These are phyloP conservation scores for Clupea harengus DNA, from an alignment of 2,113 vertebrate species.

Conservation along the genomic window DNA sequence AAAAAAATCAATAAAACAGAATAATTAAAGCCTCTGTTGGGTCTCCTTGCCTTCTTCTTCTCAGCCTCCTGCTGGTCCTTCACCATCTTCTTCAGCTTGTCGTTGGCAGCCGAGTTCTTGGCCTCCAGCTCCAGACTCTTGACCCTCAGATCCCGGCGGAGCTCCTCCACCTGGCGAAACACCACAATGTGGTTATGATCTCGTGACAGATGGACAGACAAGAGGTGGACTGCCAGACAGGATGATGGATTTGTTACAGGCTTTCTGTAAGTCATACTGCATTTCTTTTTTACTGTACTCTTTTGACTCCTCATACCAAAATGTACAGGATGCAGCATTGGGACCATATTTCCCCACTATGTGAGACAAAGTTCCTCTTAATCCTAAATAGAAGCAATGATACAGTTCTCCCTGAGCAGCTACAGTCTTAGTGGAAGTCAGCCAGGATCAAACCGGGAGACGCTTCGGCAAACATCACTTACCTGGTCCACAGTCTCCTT, in stretches of 20 bases:
- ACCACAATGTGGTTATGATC: background rate
- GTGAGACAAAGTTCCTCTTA: no score
- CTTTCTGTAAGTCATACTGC: background rate
- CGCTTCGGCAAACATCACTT: background rate
- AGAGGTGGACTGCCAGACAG: background rate
- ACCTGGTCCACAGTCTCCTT: conserved; percentile 99
- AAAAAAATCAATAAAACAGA: background rate
- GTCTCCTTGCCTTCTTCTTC: conserved; percentile 87
- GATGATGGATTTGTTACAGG: background rate
- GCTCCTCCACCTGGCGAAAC: conserved; percentile 85
- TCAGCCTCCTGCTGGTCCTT: conserved; percentile 98
- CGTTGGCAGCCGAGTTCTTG: conserved; percentile 96
- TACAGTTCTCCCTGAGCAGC: no score
- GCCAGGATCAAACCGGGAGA: background rate
- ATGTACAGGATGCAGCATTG: no score
- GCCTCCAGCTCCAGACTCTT: conserved; percentile 97
- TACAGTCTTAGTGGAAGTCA: background rate
- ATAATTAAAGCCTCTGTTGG: background rate
- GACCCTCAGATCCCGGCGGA: conserved; percentile 91
- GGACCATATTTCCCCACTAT: no score
- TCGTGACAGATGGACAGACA: background rate
- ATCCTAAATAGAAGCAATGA: no score
- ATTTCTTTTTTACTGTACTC: no score
- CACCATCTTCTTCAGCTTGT: conserved; percentile 99
- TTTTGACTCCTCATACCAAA: background rate